Evolutionary conservation across 2,888 invertebrate species (phyloP), one percentile per base, ranked within the genome.

Genomic region (Pyrocoelia pectoralis): DNA sequence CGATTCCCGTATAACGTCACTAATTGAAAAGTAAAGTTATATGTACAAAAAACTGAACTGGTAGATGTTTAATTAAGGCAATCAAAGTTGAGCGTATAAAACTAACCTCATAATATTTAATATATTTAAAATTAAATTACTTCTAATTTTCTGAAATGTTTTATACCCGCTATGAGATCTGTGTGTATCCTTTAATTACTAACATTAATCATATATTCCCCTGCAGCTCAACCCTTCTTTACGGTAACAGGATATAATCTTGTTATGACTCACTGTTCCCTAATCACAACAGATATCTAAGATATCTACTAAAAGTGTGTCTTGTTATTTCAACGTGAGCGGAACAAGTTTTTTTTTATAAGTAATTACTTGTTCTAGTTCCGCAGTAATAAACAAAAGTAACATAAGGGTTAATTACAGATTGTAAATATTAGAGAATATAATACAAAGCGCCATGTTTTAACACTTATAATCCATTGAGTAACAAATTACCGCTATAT

Each of bases 401-500:
- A 24, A 5, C 6, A 6, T 24, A 5, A 6, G 3, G 3, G 24
- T 24, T 24, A 24, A 24, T 24, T 24, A 6, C 24, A 24, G 6
- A 24, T 24, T 3, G 24, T 24, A 6, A 24, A 24, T 6, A 24
- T 24, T 24, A 3, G 24, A 6, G 24, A 24, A 41, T 49, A 55
- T 59, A 46, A 18, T 55, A 40, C 41, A 18, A 14, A 38, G 56
- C n/a, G 19, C 41, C 41, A 61, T 33, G 54, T 59, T 59, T 53
- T 56, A 51, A 19, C 52, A 52, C 52, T 56, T 29, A 40, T 62
- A 62, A 62, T 56, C 49, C 53, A 49, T 54, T 49, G 53, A 15
- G 40, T 62, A 52, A 62, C 62, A 62, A 62, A 62, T 62, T 62
- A 49, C 40, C 18, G 41, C 52, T 52, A 56, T 61, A 61, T 56